Evolutionary conservation across 1,140 invertebrate genomes (phyloP).

Genomic region (Danaus plexippus): DNA sequence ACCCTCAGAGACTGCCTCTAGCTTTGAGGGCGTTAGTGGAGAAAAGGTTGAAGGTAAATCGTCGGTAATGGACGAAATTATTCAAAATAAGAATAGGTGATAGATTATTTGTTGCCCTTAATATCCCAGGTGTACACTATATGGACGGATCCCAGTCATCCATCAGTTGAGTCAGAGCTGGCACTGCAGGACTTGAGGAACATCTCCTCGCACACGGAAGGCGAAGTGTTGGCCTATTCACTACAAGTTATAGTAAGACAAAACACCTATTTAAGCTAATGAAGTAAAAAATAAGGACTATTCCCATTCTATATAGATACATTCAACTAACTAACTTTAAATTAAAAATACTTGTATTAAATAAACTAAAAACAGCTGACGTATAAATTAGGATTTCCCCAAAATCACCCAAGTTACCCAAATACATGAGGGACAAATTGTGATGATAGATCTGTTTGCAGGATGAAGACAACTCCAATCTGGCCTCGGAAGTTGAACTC

Average conservation of each 20-base stretch:
- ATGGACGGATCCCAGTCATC: constrained; percentile 54
- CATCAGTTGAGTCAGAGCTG: constrained; percentile 35
- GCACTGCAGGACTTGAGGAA: constrained; percentile 48
- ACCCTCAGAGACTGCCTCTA: constrained; percentile 64
- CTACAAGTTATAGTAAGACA: constrained; percentile 40
- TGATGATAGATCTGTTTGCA: constrained; percentile 21
- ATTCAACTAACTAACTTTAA: too few species aligned
- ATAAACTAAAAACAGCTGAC: too few species aligned
- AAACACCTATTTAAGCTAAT: too few species aligned
- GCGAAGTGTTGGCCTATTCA: constrained; percentile 50
- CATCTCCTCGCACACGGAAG: constrained; percentile 52
- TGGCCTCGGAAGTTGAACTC: constrained; percentile 39
- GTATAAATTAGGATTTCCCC: too few species aligned
- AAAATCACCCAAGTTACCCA: too few species aligned
- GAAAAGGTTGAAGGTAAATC: constrained; percentile 68
- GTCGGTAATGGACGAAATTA: not conserved
- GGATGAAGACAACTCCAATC: constrained; percentile 39
- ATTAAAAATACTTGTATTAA: too few species aligned
- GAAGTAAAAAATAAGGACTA: too few species aligned
- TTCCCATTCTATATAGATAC: too few species aligned
- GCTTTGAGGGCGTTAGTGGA: constrained; percentile 70
- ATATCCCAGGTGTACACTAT: constrained; percentile 53
- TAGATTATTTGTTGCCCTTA: not conserved
- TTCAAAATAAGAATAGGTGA: not conserved
- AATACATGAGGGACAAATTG: too few species aligned